Conservation (phyloP, 2,888 invertebrate genomes). For the Coleophora deauratella region DNA sequence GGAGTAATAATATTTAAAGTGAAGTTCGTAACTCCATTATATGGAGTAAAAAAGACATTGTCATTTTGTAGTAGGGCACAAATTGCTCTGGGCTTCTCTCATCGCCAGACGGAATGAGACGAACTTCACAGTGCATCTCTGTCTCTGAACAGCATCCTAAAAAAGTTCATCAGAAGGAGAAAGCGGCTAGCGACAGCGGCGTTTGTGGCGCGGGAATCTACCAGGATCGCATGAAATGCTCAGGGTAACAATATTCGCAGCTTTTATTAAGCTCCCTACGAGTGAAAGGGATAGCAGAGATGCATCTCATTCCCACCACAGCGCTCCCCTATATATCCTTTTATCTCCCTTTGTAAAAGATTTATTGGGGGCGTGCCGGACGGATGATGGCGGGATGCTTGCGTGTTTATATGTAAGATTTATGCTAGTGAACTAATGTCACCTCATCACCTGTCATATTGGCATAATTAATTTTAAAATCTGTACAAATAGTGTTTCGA, state of each 20-base stretch:
- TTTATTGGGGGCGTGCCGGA: constrained; percentile 25
- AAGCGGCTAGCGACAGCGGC: constrained; percentile 72
- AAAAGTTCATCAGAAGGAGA: constrained; percentile 58
- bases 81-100: neutral
- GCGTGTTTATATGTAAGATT: no score
- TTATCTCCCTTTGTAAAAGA: constrained; percentile 17
- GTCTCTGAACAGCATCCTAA: constrained; percentile 26
- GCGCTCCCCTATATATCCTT: constrained; percentile 28
- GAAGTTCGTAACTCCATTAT: no score
- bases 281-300: constrained; percentile 41
- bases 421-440: no score
- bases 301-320: constrained; percentile 26
- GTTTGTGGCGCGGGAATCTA: constrained; percentile 65
- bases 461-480: no score
- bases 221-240: constrained; percentile 41
- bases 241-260: constrained; percentile 35
- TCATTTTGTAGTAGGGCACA: no score
- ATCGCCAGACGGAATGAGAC: constrained; percentile 19
- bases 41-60: no score
- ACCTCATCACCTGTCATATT: no score
- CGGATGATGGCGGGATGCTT: constrained; percentile 1
- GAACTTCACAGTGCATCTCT: constrained; percentile 22
- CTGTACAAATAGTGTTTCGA: no score
- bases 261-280: constrained; percentile 49
- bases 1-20: no score